These are phyloP conservation scores for Galeopterus variegatus DNA, from an alignment of 2,113 vertebrate species.

Conservation along the genomic window DNA sequence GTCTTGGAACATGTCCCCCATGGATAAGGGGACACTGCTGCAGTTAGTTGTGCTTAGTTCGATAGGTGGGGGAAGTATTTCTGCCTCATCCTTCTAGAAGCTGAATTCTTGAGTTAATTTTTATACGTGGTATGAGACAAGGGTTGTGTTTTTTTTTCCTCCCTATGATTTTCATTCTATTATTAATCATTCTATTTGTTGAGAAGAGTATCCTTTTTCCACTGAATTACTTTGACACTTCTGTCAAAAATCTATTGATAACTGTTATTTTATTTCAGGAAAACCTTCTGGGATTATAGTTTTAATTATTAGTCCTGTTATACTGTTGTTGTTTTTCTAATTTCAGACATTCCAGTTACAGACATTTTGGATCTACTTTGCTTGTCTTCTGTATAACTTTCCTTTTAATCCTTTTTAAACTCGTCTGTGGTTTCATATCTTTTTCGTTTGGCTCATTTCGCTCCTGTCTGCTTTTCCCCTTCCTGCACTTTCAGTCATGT, in stretches of 20 bases:
- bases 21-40: not conserved
- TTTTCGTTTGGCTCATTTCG: not conserved
- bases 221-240: not conserved
- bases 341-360: not conserved
- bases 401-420: not conserved
- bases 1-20: not conserved
- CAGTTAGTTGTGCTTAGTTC: not conserved
- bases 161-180: fast-evolving
- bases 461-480: not conserved
- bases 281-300: not conserved
- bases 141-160: not conserved
- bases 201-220: not conserved
- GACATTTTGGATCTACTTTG: not conserved
- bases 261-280: not conserved
- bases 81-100: not conserved
- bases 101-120: not conserved
- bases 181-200: not conserved
- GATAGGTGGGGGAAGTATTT: not conserved
- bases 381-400: not conserved
- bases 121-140: not conserved
- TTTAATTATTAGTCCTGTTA: not conserved
- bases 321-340: not conserved
- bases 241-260: not conserved
- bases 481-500: not conserved
- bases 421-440: not conserved